phyloP scores from a whole-genome alignment of 2,113 vertebrate genomes.

The Antechinus stuartii region DNA sequence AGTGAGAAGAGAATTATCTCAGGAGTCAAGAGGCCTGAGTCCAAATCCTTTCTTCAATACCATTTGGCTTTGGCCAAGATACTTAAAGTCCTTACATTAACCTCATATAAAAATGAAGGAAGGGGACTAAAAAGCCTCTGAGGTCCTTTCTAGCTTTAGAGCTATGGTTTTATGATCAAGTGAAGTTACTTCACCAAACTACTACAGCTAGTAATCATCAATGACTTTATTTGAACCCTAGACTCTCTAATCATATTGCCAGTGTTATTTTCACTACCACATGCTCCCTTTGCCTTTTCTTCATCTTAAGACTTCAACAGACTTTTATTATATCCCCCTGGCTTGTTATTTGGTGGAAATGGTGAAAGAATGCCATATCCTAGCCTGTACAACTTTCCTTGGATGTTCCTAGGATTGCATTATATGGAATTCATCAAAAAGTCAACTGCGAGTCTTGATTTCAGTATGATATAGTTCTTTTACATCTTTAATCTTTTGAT shows the following conservation, averaged over 20 bases:
- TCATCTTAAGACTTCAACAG: slow-evolving; percentile 8
- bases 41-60: not conserved
- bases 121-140: not conserved
- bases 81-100: not conserved
- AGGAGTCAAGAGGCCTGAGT: not conserved
- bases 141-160: not conserved
- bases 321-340: slow-evolving; percentile 41
- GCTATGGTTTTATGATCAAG: not conserved
- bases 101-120: not conserved
- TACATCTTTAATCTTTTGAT: slow-evolving; percentile 26
- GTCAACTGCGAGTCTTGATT: not conserved
- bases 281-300: not conserved
- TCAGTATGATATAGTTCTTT: not conserved
- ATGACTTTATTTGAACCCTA: not conserved
- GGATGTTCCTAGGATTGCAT: not conserved
- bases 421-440: not conserved
- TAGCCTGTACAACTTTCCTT: not conserved
- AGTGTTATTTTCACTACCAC: not conserved
- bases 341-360: slow-evolving; percentile 13
- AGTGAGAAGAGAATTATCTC: not conserved
- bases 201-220: not conserved
- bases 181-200: not conserved
- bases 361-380: not conserved
- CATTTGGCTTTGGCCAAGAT: not conserved
- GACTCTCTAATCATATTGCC: not conserved